phyloP scores from a whole-genome alignment of 2,888 invertebrate species.

The Ptychoptera albimana region DNA sequence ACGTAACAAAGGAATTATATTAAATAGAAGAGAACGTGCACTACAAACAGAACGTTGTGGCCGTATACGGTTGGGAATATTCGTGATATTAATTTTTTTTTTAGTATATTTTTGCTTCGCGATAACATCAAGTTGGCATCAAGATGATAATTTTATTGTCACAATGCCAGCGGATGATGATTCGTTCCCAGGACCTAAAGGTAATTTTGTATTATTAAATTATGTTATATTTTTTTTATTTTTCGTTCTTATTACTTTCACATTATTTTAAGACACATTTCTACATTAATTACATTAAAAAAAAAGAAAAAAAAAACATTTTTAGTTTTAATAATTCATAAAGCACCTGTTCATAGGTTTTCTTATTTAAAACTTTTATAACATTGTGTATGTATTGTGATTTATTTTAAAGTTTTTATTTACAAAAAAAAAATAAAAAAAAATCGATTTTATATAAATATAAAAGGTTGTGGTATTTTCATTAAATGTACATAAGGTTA shows the following conservation, averaged over 20 bases:
- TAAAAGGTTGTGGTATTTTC: no score
- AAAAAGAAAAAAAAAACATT: no score
- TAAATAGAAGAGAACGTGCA: constrained; percentile 1
- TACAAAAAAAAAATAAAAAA: no score
- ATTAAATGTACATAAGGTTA: no score
- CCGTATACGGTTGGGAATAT: constrained; percentile 4
- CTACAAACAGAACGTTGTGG: constrained; percentile 6
- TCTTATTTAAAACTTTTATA: no score
- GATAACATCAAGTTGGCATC: constrained; percentile 1
- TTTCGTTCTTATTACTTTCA: not conserved
- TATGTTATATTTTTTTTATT: not conserved
- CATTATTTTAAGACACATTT: not conserved
- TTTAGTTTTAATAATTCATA: no score
- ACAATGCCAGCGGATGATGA: constrained; percentile 7
- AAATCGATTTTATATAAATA: no score
- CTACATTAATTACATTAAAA: not conserved
- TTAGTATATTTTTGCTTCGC: constrained; percentile 2
- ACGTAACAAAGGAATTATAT: not conserved
- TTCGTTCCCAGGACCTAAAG: constrained; percentile 6
- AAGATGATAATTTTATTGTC: constrained; percentile 5
- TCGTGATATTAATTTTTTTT: not conserved
- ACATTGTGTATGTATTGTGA: no score
- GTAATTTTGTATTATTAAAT: constrained; percentile 1
- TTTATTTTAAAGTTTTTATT: no score
- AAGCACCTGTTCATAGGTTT: no score